These are phyloP conservation scores for Panzeria rudis DNA, from an alignment of 2,888 invertebrate genomes.

Conservation along the genomic window DNA sequence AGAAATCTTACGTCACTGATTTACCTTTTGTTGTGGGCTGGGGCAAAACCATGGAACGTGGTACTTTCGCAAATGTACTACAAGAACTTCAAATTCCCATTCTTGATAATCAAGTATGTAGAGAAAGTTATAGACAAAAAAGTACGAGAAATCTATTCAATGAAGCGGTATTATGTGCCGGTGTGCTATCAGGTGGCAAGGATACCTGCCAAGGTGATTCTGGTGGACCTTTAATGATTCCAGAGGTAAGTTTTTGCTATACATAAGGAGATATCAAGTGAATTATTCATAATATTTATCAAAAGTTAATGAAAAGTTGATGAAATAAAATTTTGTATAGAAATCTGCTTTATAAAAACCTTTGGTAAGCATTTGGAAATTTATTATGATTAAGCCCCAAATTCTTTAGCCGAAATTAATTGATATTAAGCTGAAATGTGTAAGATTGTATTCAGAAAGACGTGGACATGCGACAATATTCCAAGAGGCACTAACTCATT, in stretches of 20 bases:
- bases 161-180: conserved; percentile 81
- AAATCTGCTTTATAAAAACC: no score
- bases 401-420: no score
- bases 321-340: no score
- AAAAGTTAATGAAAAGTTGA: no score
- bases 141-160: conserved; percentile 81
- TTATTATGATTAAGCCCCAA: no score
- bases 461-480: no score
- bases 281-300: no score
- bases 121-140: conserved; percentile 78
- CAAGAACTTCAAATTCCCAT: conserved; percentile 90
- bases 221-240: conserved; percentile 83
- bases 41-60: conserved; percentile 84
- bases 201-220: conserved; percentile 83
- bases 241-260: conserved; percentile 77
- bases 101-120: conserved; percentile 86
- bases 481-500: no score
- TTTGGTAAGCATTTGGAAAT: no score
- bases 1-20: conserved; percentile 85
- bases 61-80: conserved; percentile 87
- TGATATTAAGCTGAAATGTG: no score
- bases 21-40: conserved; percentile 90
- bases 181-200: conserved; percentile 80
- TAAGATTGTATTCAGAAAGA: no score
- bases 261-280: no score